These are phyloP conservation scores for Anolis sagrei DNA, from an alignment of 2,113 vertebrate genomes.

Conservation along the genomic window DNA sequence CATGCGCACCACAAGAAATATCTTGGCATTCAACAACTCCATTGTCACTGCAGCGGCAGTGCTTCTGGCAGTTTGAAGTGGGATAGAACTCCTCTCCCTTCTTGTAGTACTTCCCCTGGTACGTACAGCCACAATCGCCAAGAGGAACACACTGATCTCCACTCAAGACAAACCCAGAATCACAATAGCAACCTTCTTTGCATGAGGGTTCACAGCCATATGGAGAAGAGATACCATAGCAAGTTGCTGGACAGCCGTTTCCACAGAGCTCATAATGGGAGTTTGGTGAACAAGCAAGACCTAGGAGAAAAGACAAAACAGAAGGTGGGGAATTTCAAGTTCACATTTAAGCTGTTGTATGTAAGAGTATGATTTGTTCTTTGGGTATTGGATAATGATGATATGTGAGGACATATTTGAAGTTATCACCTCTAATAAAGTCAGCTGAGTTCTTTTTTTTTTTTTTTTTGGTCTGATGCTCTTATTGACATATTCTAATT, in stretches of 20 bases:
- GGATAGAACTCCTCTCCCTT: slow-evolving; percentile 57
- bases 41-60: slow-evolving; percentile 21
- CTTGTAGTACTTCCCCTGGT: slow-evolving; percentile 47
- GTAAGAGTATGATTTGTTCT: too few species aligned
- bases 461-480: background rate
- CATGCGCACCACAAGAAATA: slow-evolving; percentile 20
- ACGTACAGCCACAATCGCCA: slow-evolving; percentile 61
- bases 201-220: slow-evolving; percentile 49
- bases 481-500: background rate
- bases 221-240: slow-evolving; percentile 2
- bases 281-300: slow-evolving; percentile 52
- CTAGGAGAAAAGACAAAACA: slow-evolving; percentile 42
- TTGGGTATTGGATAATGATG: too few species aligned
- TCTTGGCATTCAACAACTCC: slow-evolving; percentile 21
- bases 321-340: background rate
- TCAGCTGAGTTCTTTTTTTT: too few species aligned
- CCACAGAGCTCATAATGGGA: slow-evolving; percentile 73
- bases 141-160: slow-evolving; percentile 60
- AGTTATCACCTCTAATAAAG: background rate
- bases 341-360: background rate
- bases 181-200: slow-evolving; percentile 68
- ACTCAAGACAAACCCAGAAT: slow-evolving; percentile 64
- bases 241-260: slow-evolving; percentile 65
- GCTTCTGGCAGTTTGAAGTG: slow-evolving; percentile 36
- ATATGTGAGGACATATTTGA: background rate